These are phyloP conservation scores for Solea senegalensis DNA, from an alignment of 2,113 vertebrate genomes.

Conservation along the genomic window DNA sequence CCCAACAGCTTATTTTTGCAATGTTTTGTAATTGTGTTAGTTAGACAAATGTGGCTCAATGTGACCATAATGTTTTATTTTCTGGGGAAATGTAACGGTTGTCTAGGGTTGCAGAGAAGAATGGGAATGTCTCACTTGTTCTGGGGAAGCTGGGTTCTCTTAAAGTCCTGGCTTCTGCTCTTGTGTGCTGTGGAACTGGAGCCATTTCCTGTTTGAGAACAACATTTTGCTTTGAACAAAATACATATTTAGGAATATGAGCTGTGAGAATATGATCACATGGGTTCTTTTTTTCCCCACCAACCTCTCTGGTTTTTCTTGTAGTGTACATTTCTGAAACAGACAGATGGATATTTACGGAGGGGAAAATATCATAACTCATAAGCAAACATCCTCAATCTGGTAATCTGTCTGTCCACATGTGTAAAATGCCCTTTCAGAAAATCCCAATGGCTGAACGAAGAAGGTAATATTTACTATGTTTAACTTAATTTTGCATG, in stretches of 20 bases:
- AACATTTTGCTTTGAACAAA: background rate
- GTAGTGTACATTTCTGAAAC: slow-evolving; percentile 72
- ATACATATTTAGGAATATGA: background rate
- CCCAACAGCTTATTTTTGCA: too few relatives aligned
- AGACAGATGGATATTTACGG: slow-evolving; percentile 41
- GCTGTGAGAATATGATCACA: background rate
- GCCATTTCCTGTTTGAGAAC: slow-evolving; percentile 59
- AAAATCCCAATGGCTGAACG: too few relatives aligned
- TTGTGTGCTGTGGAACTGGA: slow-evolving; percentile 50
- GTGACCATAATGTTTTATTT: too few relatives aligned
- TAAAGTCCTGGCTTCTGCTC: slow-evolving; percentile 51
- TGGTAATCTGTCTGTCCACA: too few relatives aligned
- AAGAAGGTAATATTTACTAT: too few relatives aligned
- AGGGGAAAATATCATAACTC: background rate
- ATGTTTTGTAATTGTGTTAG: too few relatives aligned
- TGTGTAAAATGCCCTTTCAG: too few relatives aligned
- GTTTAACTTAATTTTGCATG: too few relatives aligned
- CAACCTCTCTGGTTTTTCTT: slow-evolving; percentile 77
- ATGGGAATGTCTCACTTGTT: slow-evolving; percentile 40
- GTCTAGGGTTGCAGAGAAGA: background rate
- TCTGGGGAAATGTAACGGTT: too few relatives aligned
- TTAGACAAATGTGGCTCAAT: too few relatives aligned
- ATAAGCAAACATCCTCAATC: too few relatives aligned
- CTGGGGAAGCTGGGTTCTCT: slow-evolving; percentile 54
- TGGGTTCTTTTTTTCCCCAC: slow-evolving; percentile 30